Evolutionary conservation across 2,113 vertebrate genomes (phyloP).

Genomic region (Phalacrocorax brasilianus): DNA sequence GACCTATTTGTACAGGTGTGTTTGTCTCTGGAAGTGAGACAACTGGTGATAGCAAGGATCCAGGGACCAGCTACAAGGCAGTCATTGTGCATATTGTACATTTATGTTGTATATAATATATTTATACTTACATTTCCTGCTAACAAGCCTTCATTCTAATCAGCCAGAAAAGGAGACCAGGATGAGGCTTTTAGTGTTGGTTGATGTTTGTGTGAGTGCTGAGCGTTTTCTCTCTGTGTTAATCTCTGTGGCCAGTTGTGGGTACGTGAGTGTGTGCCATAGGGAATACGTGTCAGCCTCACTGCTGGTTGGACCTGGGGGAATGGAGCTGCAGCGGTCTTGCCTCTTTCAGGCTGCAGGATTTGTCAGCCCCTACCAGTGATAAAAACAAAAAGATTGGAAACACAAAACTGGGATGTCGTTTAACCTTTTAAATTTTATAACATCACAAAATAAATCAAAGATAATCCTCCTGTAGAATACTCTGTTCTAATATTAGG

Average conservation of each 20-base stretch:
- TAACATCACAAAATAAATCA: neutral
- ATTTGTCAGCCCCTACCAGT: neutral
- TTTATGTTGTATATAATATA: neutral
- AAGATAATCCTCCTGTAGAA: neutral
- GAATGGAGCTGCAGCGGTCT: neutral
- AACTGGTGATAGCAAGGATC: neutral
- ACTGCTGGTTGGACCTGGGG: neutral
- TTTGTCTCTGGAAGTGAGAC: neutral
- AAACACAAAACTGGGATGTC: neutral
- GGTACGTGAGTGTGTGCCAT: fast-evolving
- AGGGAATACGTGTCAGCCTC: neutral
- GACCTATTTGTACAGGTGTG: fast-evolving
- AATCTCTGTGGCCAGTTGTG: neutral
- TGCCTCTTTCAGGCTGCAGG: neutral
- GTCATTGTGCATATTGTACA: neutral
- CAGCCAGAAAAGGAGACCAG: neutral
- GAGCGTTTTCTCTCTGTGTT: neutral
- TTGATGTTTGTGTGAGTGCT: neutral
- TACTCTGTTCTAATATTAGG: neutral
- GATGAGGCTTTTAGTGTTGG: neutral
- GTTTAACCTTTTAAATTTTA: neutral
- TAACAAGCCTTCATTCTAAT: neutral
- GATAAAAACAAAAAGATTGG: neutral
- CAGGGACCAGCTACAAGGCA: neutral
- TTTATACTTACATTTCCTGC: neutral